phyloP scores from a whole-genome alignment of 2,113 vertebrate species.

The Zosterops hypoxanthus region DNA sequence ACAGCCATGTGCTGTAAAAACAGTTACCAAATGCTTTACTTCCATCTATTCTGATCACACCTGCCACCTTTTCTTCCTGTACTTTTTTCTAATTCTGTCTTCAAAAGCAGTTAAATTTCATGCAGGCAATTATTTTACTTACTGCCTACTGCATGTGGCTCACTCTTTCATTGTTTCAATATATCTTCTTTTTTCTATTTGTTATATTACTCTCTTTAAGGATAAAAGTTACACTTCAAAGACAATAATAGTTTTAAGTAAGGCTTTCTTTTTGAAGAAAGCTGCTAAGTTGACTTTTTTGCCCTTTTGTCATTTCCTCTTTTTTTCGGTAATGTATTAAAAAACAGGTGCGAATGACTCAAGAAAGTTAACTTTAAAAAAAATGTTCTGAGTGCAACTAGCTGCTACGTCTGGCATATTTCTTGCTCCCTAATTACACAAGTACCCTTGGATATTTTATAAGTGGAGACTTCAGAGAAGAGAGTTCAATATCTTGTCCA shows the following conservation, averaged over 20 bases:
- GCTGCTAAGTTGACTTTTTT: neutral
- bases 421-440: neutral
- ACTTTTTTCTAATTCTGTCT: conserved; percentile 26
- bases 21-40: neutral
- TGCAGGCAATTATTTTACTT: conserved; percentile 42
- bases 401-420: neutral
- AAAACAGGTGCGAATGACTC: neutral
- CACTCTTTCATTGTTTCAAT: conserved; percentile 39
- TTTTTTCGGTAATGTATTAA: neutral
- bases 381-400: neutral
- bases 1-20: neutral
- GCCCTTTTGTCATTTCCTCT: neutral
- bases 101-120: conserved; percentile 49
- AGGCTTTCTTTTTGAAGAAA: neutral
- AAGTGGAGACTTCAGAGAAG: neutral
- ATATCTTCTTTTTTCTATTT: neutral
- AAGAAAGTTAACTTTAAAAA: neutral
- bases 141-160: conserved; percentile 26
- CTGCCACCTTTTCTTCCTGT: conserved; percentile 19
- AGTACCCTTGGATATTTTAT: neutral
- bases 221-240: neutral
- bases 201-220: neutral
- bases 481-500: neutral
- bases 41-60: conserved; percentile 24
- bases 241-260: conserved; percentile 11